Evolutionary conservation across 2,797 vertebrate species (phyloP), one percentile per base, ranked within the genome.

Genomic region (Crenuchus spilurus): DNA sequence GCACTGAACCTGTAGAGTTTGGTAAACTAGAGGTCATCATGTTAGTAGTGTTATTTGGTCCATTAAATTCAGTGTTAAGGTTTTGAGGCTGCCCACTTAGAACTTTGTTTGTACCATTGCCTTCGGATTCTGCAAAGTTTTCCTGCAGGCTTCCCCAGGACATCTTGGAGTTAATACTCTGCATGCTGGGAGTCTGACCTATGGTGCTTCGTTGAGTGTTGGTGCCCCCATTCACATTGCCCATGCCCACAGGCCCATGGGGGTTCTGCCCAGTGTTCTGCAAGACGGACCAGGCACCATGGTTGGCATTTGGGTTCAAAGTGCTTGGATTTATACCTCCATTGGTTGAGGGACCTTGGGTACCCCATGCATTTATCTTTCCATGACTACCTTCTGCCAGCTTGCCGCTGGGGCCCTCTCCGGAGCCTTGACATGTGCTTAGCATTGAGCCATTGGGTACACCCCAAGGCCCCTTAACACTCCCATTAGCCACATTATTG

Each of bases 21-120:
- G 97, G 95, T 97, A 96, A 96, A 95, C 94, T 96, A 96, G 97
- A 99, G 96, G 95, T 98, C 94, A 96, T 93, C 92, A 94, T 94
- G 92, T 98, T 97, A 96, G 91, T 94, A 92, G 97, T 98, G 97
- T 99, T 96, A 96, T 96, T 99, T 98, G 98, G 97, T 99, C 96
- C 98, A 89, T 95, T 96, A 91, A 94, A 91, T 94, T 99, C 97
- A 95, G 96, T 94, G 96, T 96, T 95, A 91, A 95, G 94, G 92
- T 94, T 96, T 88, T 94, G 93, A 94, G 95, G 92, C 92, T 95
- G 95, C 89, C 95, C 94, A 91, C 94, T 93, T 88, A 94, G 92
- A 93, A 94, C 93, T 90, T 97, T 97, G 92, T 92, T 94, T 92
- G 95, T 96, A 96, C 96, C 96, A 93, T 94, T 95, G 76, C 90